Conservation (phyloP, 1,140 invertebrate genomes). For the Saccostrea echinata region DNA sequence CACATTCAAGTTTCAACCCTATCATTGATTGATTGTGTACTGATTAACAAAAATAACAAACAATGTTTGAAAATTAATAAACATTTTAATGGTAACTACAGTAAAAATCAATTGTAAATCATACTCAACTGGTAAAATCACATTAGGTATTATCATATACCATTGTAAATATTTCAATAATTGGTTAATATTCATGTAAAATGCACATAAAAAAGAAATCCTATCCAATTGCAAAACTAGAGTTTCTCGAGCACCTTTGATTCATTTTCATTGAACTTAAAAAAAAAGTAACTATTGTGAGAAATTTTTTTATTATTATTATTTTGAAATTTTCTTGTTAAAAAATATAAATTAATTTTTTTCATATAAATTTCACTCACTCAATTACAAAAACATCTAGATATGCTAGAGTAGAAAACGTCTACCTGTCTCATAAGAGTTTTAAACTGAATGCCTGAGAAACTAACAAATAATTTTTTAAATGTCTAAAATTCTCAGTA, state of each 20-base stretch:
- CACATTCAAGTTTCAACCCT: background rate
- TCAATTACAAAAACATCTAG: background rate
- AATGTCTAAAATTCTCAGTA: conserved; percentile 4
- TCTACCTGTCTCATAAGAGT: background rate
- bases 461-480: background rate
- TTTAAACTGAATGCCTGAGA: background rate
- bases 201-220: background rate
- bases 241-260: background rate
- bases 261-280: background rate
- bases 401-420: background rate
- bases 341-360: background rate
- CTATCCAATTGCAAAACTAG: background rate
- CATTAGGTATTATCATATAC: conserved; percentile 26
- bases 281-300: background rate
- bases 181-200: background rate
- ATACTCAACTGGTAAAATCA: background rate
- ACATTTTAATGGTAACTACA: background rate
- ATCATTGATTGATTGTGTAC: background rate
- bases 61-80: background rate
- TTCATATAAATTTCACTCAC: background rate
- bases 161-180: conserved; percentile 11
- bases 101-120: background rate
- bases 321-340: background rate
- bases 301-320: background rate
- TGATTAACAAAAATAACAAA: background rate